Evolutionary conservation across 2,797 vertebrate species (phyloP).

Genomic region (Sciurus carolinensis): DNA sequence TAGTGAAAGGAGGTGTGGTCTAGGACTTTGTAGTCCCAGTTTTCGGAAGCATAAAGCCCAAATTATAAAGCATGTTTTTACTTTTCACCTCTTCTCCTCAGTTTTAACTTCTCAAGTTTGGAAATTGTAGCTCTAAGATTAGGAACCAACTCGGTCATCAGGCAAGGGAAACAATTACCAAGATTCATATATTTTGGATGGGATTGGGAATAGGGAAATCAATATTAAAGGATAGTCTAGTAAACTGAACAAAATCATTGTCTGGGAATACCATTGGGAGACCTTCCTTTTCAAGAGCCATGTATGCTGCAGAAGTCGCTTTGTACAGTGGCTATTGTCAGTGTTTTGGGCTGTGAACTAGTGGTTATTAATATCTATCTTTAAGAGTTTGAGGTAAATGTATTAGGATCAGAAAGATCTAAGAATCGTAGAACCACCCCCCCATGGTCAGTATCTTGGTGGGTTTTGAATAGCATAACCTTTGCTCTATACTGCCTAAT

Average conservation of each 20-base stretch:
- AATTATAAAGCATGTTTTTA: background rate
- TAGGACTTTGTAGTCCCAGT: background rate
- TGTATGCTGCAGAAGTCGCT: background rate
- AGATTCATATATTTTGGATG: conserved; percentile 38
- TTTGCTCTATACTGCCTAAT: background rate
- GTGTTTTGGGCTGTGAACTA: background rate
- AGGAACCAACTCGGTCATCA: conserved; percentile 9
- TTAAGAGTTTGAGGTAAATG: conserved; percentile 40
- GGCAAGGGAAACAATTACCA: background rate
- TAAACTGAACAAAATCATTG: conserved; percentile 30
- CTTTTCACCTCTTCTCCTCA: background rate
- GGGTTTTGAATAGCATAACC: conserved; percentile 26
- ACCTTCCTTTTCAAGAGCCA: background rate
- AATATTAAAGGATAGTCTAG: background rate
- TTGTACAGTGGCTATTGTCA: background rate
- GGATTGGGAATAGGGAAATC: background rate
- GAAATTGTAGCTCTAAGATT: conserved; percentile 35
- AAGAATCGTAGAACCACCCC: background rate
- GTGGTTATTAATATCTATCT: background rate
- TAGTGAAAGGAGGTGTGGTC: background rate
- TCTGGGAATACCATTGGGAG: background rate
- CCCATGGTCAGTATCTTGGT: background rate
- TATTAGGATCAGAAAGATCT: background rate
- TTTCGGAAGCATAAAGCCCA: background rate
- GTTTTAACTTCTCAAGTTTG: conserved; percentile 52